Conservation (phyloP, 2,797 vertebrate genomes). For the Acrossocheilus fasciatus region DNA sequence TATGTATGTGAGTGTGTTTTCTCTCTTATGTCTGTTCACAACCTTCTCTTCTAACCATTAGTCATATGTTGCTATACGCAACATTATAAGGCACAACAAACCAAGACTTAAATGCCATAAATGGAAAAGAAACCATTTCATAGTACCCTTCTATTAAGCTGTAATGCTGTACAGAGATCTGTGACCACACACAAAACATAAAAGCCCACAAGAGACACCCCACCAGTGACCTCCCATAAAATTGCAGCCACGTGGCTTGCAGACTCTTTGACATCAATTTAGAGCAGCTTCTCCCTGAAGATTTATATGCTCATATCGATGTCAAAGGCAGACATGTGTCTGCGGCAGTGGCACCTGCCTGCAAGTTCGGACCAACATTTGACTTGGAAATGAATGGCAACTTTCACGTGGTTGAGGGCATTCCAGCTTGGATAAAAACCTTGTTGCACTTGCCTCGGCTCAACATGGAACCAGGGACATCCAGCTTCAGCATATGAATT, state of each 20-base stretch:
- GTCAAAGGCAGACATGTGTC: slow-evolving; percentile 11
- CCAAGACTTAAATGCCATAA: neutral
- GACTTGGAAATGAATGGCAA: slow-evolving; percentile 20
- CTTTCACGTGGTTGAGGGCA: neutral
- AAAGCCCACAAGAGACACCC: neutral
- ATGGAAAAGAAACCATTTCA: neutral
- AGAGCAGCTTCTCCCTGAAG: neutral
- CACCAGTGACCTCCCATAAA: neutral
- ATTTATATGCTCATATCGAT: neutral
- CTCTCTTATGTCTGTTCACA: neutral
- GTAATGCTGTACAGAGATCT: neutral
- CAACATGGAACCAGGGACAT: neutral
- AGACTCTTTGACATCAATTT: neutral
- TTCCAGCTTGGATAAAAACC: slow-evolving; percentile 3
- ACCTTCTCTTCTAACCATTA: neutral
- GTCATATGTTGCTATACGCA: neutral
- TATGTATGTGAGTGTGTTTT: too few species aligned
- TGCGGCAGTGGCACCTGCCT: slow-evolving; percentile 6
- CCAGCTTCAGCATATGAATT: slow-evolving; percentile 2
- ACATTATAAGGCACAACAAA: neutral
- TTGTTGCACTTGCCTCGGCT: neutral
- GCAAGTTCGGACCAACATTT: neutral
- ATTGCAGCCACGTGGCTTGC: neutral
- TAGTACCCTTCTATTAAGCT: neutral
- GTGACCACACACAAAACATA: neutral